A percentile compares a stretch with the other conserved stretches of the same genome.
These are phyloP conservation scores for Drosophila testacea DNA, from an alignment of 2,888 invertebrate species.

Conservation along the genomic window DNA sequence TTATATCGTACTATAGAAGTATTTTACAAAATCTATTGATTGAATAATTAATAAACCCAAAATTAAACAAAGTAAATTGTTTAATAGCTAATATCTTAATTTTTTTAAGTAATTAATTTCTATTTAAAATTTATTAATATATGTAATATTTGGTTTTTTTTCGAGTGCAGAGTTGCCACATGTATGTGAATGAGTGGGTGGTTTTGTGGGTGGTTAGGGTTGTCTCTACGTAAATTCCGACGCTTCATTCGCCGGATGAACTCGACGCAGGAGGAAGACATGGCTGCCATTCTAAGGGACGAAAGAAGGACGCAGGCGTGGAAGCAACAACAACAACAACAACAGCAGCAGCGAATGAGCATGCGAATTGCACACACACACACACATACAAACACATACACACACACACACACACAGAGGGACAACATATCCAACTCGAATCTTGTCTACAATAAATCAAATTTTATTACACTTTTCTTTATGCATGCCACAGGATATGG, in stretches of 20 bases:
- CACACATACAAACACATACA: slow-evolving; percentile 41
- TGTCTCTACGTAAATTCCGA: slow-evolving; percentile 65
- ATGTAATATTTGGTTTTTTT: too few species aligned
- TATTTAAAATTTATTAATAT: too few species aligned
- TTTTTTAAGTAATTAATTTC: too few species aligned
- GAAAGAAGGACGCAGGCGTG: slow-evolving; percentile 61
- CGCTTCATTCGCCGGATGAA: slow-evolving; percentile 78
- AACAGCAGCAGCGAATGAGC: slow-evolving; percentile 67
- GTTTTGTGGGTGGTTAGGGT: not conserved
- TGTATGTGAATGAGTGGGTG: slow-evolving; percentile 18
- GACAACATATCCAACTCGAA: slow-evolving; percentile 83
- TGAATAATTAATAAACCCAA: too few species aligned
- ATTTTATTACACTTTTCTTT: slow-evolving; percentile 86
- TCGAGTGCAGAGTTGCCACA: not conserved
- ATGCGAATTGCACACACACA: slow-evolving; percentile 64
- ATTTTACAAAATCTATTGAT: too few species aligned
- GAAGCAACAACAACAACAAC: slow-evolving; percentile 43
- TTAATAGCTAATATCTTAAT: too few species aligned
- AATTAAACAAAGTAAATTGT: too few species aligned
- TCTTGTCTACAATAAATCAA: slow-evolving; percentile 86
- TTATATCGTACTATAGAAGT: too few species aligned
- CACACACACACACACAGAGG: slow-evolving; percentile 32
- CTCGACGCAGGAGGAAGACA: slow-evolving; percentile 46
- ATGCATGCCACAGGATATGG: slow-evolving; percentile 83
- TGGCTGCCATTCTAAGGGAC: slow-evolving; percentile 56